Evolutionary conservation across 35 echinoderm and acorn worm genomes (phyloP).

Genomic region (Lytechinus pictus): DNA sequence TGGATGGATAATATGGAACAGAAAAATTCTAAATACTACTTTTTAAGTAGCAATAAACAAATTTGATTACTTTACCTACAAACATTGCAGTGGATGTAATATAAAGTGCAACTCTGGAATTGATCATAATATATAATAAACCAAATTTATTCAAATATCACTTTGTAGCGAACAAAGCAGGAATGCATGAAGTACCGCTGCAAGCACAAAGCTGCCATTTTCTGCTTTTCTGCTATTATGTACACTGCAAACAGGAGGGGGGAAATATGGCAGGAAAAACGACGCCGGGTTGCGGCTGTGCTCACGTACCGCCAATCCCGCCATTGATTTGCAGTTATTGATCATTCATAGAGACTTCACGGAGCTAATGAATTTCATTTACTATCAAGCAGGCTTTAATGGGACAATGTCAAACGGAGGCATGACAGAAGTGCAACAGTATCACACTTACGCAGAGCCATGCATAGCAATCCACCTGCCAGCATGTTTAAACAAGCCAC

Average conservation of each 20-base stretch:
- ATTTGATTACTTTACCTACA: background rate
- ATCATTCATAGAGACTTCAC: background rate
- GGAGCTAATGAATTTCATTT: slow-evolving; percentile 13
- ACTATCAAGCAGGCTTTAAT: slow-evolving; percentile 3
- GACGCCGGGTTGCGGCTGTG: background rate
- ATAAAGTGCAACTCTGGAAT: background rate
- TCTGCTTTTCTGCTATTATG: background rate
- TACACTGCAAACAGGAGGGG: background rate
- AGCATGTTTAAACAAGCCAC: background rate
- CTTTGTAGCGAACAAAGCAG: background rate
- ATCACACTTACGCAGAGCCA: background rate
- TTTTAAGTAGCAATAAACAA: too few species aligned
- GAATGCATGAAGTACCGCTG: background rate
- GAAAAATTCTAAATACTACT: too few species aligned
- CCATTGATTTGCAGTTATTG: background rate
- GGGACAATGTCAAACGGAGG: background rate
- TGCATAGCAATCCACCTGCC: background rate
- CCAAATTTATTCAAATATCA: background rate
- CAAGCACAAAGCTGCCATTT: background rate
- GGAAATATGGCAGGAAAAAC: background rate
- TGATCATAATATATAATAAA: background rate
- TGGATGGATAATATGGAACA: too few species aligned
- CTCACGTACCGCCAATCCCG: background rate
- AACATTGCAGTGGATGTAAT: background rate
- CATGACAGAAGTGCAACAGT: background rate